Base-by-base conservation (phyloP, 2,797 vertebrate species). In the Phrynocephalus forsythii region DNA sequence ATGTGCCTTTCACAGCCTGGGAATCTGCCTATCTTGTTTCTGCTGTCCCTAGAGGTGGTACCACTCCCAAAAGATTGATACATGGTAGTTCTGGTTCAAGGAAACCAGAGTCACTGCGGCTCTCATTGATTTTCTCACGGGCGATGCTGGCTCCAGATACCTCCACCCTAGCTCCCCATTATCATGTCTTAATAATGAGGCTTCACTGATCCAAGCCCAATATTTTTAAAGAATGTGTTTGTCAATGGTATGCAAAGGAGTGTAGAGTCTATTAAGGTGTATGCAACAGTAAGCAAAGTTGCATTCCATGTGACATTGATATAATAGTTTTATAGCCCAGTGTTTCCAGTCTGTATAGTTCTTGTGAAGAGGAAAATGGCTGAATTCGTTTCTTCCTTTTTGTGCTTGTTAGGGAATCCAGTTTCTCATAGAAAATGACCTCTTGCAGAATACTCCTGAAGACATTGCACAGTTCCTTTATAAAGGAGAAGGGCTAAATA, bases 401-500 rank as follows among this genome's bases (percentile, higher is more conserved):
- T 89, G 91, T 66, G 28, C 92, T 83, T 87, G 92, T 92, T 72
- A 99, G 99, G 99, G 98, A 88, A 99, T 99, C 93, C 98, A 98
- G 95, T 99, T 99, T 94, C 97, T 99, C 90, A 95, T 98, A 95
- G 98, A 99, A 95, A 99, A 99, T 3, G 98, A 99, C 95, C 98
- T 99, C 93, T 97, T 99, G 76, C 98, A 98, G 90, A 97, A 98
- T 93, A 98, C 98, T 75, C 97, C 99, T 1, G 98, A 98, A 92
- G 98, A 98, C 91, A 98, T 99, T n/a, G 97, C 99, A 84, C 98
- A 98, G 97, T 99, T 99, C 96, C 97, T 99, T 75, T 99, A 99
- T 95, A 99, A 99, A 97, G 99, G 98, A 81, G 98, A 99, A 94
- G 99, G 99, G 86, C 97, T 99, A 87, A 99, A 99, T 97, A 99